A percentile compares a stretch with the other conserved stretches of the same genome.
Conservation (phyloP, 2,888 invertebrate genomes). For the Leptopilina syphax region DNA sequence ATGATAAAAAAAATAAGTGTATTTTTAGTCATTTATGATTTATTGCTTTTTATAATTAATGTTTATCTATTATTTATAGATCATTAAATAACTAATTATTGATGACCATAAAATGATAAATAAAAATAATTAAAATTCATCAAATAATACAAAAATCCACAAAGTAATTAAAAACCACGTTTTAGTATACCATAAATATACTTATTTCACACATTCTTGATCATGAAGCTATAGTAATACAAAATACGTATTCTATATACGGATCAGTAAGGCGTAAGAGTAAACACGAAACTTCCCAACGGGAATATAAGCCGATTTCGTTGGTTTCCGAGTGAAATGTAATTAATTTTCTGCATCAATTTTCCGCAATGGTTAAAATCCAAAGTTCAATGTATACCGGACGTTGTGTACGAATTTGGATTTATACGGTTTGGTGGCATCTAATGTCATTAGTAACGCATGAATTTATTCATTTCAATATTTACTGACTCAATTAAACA, state of each 20-base stretch:
- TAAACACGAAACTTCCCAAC: constrained; percentile 20
- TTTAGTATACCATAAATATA: too few species aligned
- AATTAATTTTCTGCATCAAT: constrained; percentile 70
- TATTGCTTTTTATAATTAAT: too few species aligned
- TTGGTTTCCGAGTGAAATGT: constrained; percentile 47
- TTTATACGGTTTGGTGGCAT: too few species aligned
- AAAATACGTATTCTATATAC: neutral
- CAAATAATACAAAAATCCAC: too few species aligned
- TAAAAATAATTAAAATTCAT: too few species aligned
- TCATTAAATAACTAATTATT: too few species aligned
- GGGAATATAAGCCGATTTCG: constrained; percentile 41
- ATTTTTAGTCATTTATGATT: too few species aligned
- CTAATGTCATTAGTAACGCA: neutral
- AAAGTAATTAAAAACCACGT: too few species aligned
- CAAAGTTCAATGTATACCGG: constrained; percentile 14
- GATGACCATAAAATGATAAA: too few species aligned
- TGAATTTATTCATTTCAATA: neutral
- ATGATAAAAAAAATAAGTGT: too few species aligned
- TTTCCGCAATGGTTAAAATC: constrained; percentile 49
- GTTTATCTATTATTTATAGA: too few species aligned
- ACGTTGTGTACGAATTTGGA: neutral
- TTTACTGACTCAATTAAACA: too few species aligned
- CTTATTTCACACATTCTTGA: neutral
- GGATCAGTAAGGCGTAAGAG: neutral
- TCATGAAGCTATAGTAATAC: neutral